phyloP scores from a whole-genome alignment of 2,113 vertebrate genomes.

The Chinchilla lanigera region DNA sequence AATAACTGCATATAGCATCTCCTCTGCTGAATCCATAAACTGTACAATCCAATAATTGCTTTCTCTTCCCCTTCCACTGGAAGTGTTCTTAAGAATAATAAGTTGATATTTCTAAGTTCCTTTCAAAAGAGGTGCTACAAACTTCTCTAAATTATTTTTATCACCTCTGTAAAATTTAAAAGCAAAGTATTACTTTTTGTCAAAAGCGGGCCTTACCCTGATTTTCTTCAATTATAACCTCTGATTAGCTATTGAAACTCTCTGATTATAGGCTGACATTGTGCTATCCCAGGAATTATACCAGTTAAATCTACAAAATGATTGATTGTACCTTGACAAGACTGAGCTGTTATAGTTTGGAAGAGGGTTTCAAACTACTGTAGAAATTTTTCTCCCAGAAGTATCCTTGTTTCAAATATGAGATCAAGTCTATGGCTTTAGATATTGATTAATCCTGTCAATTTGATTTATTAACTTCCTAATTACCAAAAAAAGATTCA shows the following conservation, averaged over 20 bases:
- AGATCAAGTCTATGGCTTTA: slow-evolving; percentile 52
- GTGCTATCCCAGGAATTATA: slow-evolving; percentile 62
- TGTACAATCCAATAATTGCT: slow-evolving; percentile 57
- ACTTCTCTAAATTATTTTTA: slow-evolving; percentile 77
- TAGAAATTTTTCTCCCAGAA: slow-evolving; percentile 48
- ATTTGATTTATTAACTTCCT: slow-evolving; percentile 78
- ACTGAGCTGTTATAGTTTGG: slow-evolving; percentile 50
- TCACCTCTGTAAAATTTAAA: slow-evolving; percentile 72
- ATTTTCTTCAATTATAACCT: slow-evolving; percentile 79
- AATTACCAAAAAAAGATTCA: slow-evolving; percentile 67
- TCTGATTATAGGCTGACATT: slow-evolving; percentile 71
- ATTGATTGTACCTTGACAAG: slow-evolving; percentile 66
- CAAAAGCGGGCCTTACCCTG: slow-evolving; percentile 53
- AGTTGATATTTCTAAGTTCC: slow-evolving; percentile 73
- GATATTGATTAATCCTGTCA: slow-evolving; percentile 70
- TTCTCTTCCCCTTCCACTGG: slow-evolving; percentile 49
- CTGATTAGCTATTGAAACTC: slow-evolving; percentile 77
- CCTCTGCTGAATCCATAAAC: slow-evolving; percentile 62
- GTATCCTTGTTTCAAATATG: slow-evolving; percentile 63
- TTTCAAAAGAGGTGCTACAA: slow-evolving; percentile 65
- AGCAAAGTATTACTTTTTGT: slow-evolving; percentile 73
- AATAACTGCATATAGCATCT: slow-evolving; percentile 33
- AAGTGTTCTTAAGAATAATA: slow-evolving; percentile 66
- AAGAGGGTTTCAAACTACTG: slow-evolving; percentile 38
- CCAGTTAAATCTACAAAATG: slow-evolving; percentile 67